These are phyloP conservation scores for Ricordea florida DNA, from an alignment of 92 coral and sea anemone species.

Conservation along the genomic window DNA sequence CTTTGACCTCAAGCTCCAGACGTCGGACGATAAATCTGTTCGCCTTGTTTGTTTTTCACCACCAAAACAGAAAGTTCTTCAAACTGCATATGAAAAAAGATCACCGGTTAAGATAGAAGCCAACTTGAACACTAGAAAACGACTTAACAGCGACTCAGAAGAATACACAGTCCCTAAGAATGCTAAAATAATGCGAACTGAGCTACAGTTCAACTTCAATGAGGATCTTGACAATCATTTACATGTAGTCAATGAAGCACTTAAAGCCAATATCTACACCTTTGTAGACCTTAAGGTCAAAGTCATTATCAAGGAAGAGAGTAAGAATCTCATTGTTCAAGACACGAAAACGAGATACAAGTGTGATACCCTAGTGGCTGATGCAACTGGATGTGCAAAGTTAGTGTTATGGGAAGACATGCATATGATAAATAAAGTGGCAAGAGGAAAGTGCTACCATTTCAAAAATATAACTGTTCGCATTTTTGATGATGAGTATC, in stretches of 20 bases:
- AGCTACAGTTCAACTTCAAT: constrained; percentile 43
- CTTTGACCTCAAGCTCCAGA: constrained; percentile 40
- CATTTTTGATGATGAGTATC: constrained; percentile 44
- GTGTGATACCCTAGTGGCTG: constrained; percentile 45
- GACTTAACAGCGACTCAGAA: constrained; percentile 27
- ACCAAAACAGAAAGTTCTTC: constrained; percentile 11
- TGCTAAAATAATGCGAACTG: constrained; percentile 32
- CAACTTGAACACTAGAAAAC: constrained; percentile 3
- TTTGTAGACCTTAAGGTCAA: constrained; percentile 61
- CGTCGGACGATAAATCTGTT: constrained; percentile 24
- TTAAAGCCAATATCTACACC: constrained; percentile 41
- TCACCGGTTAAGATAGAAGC: constrained; percentile 16
- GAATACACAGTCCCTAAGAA: constrained; percentile 45
- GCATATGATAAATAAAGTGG: constrained; percentile 29
- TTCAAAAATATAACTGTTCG: constrained; percentile 48
- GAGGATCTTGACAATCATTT: constrained; percentile 43
- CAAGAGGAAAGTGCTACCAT: constrained; percentile 48
- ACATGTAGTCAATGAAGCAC: constrained; percentile 53
- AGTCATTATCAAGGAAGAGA: constrained; percentile 58
- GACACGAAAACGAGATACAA: constrained; percentile 47
- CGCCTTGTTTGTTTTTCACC: constrained; percentile 27
- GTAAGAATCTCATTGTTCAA: constrained; percentile 34
- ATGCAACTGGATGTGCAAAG: constrained; percentile 36
- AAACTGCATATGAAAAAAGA: constrained; percentile 19
- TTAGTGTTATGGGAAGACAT: constrained; percentile 62